Conservation (phyloP, 2,888 invertebrate species). For the Bibio marci region DNA sequence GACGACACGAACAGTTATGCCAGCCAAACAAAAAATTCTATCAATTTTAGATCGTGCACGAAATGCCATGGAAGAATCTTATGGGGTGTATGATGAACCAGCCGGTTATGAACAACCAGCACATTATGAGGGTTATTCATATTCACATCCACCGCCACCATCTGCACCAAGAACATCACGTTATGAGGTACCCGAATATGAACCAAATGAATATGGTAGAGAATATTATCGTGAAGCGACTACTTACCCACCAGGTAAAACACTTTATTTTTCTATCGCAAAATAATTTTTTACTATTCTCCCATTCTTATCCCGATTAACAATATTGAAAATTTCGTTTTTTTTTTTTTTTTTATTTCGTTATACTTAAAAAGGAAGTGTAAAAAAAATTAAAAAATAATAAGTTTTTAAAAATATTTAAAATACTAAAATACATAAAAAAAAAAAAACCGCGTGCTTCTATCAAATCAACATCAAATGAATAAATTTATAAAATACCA, state of each 20-base stretch:
- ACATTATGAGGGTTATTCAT: conserved; percentile 21
- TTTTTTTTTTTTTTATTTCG: too few species aligned
- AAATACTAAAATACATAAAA: too few species aligned
- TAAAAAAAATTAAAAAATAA: too few species aligned
- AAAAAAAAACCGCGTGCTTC: too few species aligned
- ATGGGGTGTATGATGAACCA: conserved; percentile 32
- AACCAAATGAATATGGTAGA: conserved; percentile 23
- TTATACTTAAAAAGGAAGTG: too few species aligned
- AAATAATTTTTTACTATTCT: not conserved
- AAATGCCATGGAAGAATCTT: conserved; percentile 64
- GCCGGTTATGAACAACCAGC: conserved; percentile 23
- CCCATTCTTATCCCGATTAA: conserved; percentile 3
- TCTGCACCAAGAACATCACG: conserved; percentile 14
- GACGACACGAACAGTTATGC: conserved; percentile 36
- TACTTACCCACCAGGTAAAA: conserved; percentile 24
- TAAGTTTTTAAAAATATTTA: too few species aligned
- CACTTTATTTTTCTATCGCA: too few species aligned
- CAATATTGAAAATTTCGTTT: conserved; percentile 1
- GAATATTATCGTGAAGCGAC: conserved; percentile 29
- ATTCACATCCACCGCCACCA: conserved; percentile 13
- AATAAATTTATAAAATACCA: too few species aligned
- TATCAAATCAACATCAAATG: too few species aligned
- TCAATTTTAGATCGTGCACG: conserved; percentile 70
- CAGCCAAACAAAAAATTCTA: conserved; percentile 64
- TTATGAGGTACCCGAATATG: conserved; percentile 26